Conservation (phyloP, 2,113 vertebrate species). For the human (Homo sapiens) region DNA sequence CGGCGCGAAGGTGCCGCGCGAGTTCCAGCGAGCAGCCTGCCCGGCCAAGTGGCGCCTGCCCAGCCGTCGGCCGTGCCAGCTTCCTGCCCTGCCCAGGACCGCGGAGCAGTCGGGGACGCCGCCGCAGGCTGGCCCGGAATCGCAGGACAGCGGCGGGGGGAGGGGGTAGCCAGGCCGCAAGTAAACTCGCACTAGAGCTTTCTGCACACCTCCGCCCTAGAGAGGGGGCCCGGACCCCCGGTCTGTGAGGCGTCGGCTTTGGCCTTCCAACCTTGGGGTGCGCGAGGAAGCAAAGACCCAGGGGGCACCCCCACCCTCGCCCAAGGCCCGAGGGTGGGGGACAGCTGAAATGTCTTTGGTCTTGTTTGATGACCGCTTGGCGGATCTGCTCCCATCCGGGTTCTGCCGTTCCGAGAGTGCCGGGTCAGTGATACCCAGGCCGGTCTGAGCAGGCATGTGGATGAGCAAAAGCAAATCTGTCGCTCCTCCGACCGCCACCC, state of each 20-base stretch:
- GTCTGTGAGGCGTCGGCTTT: not conserved
- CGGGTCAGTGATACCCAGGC: not conserved
- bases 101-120: slow-evolving; percentile 70
- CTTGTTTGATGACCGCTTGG: slow-evolving; percentile 44
- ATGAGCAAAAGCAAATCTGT: not conserved
- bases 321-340: not conserved
- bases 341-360: slow-evolving; percentile 7
- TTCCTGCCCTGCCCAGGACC: slow-evolving; percentile 81
- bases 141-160: not conserved
- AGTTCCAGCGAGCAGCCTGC: slow-evolving; percentile 67
- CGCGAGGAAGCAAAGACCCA: not conserved
- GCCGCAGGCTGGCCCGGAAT: slow-evolving; percentile 62
- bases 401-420: not conserved
- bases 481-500: not conserved
- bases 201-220: not conserved
- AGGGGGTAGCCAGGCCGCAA: slow-evolving; percentile 24
- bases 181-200: slow-evolving; percentile 51
- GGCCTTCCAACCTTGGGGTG: not conserved
- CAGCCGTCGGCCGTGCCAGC: slow-evolving; percentile 78
- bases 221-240: not conserved
- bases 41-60: slow-evolving; percentile 76
- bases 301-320: not conserved
- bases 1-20: slow-evolving; percentile 62
- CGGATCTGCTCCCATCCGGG: not conserved
- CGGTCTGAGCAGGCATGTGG: not conserved